These are phyloP conservation scores for Tetrao urogallus DNA, from an alignment of 2,113 vertebrate genomes.

Conservation along the genomic window DNA sequence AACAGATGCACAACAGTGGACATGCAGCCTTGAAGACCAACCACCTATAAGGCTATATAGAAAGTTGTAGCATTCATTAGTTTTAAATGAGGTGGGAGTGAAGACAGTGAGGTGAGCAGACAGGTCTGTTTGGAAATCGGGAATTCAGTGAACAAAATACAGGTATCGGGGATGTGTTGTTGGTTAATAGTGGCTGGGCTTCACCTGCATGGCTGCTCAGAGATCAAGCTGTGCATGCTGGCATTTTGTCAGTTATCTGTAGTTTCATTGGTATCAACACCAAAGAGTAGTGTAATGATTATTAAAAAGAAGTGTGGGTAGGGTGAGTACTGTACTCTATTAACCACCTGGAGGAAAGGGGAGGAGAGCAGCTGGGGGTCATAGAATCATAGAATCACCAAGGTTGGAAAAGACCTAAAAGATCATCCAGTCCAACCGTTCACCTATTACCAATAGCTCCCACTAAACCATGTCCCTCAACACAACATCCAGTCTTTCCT, in stretches of 20 bases:
- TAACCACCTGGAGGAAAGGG: background rate
- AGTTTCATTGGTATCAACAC: background rate
- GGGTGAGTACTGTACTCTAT: too few relatives aligned
- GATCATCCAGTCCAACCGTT: too few relatives aligned
- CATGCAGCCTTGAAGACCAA: background rate
- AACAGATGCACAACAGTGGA: background rate
- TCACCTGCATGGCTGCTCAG: accelerated
- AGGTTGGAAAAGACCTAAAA: too few relatives aligned
- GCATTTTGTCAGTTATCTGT: background rate
- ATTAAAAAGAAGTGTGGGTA: background rate
- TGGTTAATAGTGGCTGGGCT: background rate
- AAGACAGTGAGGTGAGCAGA: background rate
- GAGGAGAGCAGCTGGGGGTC: background rate
- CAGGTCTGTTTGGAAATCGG: background rate
- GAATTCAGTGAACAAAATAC: accelerated
- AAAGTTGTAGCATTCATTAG: background rate
- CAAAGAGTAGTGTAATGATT: background rate
- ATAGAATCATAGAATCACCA: too few relatives aligned
- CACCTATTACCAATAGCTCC: too few relatives aligned
- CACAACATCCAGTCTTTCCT: too few relatives aligned
- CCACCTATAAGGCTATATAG: accelerated
- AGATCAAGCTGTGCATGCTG: background rate
- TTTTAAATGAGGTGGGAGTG: background rate
- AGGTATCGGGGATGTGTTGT: accelerated
- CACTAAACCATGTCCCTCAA: too few relatives aligned